Percentiles rank a stretch among this genome's conserved stretches.
phyloP scores from a whole-genome alignment of 2,888 invertebrate species.

The Diarsia rubi region DNA sequence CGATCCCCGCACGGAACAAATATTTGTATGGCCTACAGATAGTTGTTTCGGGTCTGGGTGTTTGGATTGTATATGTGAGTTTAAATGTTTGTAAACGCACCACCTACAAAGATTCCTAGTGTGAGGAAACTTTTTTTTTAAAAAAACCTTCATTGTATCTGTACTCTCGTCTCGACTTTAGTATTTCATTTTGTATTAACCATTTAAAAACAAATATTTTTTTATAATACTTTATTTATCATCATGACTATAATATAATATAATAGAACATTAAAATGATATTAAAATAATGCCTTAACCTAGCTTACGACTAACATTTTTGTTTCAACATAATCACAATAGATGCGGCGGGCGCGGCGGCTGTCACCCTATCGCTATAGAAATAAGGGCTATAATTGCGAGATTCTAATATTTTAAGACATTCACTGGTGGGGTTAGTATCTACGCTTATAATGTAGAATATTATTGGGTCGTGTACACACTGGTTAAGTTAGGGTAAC shows the following conservation, averaged over 20 bases:
- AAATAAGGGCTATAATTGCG: slow-evolving; percentile 43
- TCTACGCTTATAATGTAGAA: slow-evolving; percentile 51
- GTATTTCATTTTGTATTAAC: not conserved
- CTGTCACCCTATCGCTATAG: slow-evolving; percentile 33
- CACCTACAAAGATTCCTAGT: no score
- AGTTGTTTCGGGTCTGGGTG: no score
- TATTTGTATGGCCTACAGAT: no score
- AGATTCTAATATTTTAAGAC: slow-evolving; percentile 66
- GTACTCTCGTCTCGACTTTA: not conserved
- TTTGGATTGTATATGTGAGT: no score
- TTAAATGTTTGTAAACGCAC: no score
- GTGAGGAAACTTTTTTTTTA: no score
- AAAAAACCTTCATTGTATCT: not conserved
- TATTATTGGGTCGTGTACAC: slow-evolving; percentile 33
- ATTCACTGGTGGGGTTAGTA: slow-evolving; percentile 63
- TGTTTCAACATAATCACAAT: slow-evolving; percentile 86
- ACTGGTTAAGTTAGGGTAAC: not conserved
- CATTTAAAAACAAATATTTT: slow-evolving; percentile 10
- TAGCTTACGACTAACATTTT: slow-evolving; percentile 79
- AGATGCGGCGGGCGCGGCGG: slow-evolving; percentile 80
- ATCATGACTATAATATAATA: slow-evolving; percentile 77
- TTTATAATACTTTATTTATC: slow-evolving; percentile 79
- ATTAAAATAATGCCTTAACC: slow-evolving; percentile 83
- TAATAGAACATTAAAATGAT: slow-evolving; percentile 84
- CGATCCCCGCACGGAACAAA: no score